A percentile compares a stretch with the other conserved stretches of the same genome.
phyloP scores from a whole-genome alignment of 2,113 vertebrate genomes.

The Nothobranchius furzeri region DNA sequence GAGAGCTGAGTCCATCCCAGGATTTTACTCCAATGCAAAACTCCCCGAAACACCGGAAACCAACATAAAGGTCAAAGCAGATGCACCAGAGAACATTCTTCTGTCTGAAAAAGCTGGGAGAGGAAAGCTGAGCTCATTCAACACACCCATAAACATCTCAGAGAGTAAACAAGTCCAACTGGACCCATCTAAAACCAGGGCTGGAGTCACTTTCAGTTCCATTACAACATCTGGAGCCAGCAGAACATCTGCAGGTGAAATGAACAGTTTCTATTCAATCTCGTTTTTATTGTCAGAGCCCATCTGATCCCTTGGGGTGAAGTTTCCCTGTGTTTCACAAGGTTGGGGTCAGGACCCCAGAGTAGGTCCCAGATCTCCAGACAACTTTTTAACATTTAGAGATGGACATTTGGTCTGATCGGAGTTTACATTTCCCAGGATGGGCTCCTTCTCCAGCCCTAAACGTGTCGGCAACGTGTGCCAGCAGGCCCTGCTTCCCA shows the following conservation, averaged over 20 bases:
- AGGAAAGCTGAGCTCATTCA: too few relatives aligned
- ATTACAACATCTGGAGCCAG: neutral
- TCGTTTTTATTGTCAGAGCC: too few relatives aligned
- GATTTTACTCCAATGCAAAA: neutral
- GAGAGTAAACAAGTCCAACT: neutral
- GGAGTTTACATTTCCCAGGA: constrained; percentile 7
- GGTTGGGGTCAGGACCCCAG: too few relatives aligned
- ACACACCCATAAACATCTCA: constrained; percentile 7
- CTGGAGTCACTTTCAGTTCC: constrained; percentile 1
- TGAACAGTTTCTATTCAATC: neutral
- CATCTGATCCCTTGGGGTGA: too few relatives aligned
- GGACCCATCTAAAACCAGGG: constrained; percentile 2
- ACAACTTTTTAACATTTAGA: too few relatives aligned
- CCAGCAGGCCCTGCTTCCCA: constrained; percentile 80
- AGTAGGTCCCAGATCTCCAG: too few relatives aligned
- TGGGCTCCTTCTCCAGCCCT: constrained; percentile 4
- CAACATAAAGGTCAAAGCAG: neutral
- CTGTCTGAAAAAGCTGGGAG: neutral
- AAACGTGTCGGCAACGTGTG: constrained; percentile 63
- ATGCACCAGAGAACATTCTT: neutral
- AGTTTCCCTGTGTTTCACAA: too few relatives aligned
- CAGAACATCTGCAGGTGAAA: constrained; percentile 31
- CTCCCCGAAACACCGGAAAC: neutral
- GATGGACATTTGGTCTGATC: too few relatives aligned
- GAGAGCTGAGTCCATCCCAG: neutral